These are phyloP conservation scores for Brachymystax lenok DNA, from an alignment of 2,797 vertebrate genomes.

Conservation along the genomic window DNA sequence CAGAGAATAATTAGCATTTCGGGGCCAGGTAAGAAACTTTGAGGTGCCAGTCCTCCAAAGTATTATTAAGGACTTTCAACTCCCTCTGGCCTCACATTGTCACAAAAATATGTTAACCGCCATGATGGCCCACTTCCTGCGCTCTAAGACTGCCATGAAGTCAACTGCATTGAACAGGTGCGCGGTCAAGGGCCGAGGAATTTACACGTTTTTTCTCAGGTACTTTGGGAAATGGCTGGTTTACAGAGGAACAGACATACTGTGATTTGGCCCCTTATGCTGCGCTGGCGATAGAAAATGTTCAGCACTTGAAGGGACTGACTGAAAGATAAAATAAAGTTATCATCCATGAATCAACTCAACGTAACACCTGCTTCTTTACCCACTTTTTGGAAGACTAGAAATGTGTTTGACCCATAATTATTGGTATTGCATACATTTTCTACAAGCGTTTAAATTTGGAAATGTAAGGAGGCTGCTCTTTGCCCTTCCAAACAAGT, in stretches of 20 bases:
- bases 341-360: not conserved
- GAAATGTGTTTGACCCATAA: not conserved
- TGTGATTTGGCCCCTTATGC: not conserved
- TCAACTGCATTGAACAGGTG: slow-evolving; percentile 38
- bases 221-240: slow-evolving; percentile 9
- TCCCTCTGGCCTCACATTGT: slow-evolving; percentile 42
- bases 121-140: slow-evolving; percentile 38
- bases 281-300: not conserved
- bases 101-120: slow-evolving; percentile 35
- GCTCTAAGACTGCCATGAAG: slow-evolving; percentile 16
- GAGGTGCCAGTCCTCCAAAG: slow-evolving; percentile 34
- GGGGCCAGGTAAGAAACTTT: slow-evolving; percentile 28
- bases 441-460: not conserved
- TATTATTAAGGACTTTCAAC: slow-evolving; percentile 33
- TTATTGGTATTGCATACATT: not conserved
- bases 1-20: slow-evolving; percentile 48
- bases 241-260: not conserved
- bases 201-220: slow-evolving; percentile 34
- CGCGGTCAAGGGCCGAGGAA: slow-evolving; percentile 28
- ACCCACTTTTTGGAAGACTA: not conserved
- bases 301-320: not conserved
- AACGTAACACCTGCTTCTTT: not conserved
- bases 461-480: too few relatives aligned
- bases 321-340: not conserved
- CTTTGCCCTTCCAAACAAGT: not conserved